phyloP scores from a whole-genome alignment of 2,888 invertebrate species.

The Sphecodes monilicornis region DNA sequence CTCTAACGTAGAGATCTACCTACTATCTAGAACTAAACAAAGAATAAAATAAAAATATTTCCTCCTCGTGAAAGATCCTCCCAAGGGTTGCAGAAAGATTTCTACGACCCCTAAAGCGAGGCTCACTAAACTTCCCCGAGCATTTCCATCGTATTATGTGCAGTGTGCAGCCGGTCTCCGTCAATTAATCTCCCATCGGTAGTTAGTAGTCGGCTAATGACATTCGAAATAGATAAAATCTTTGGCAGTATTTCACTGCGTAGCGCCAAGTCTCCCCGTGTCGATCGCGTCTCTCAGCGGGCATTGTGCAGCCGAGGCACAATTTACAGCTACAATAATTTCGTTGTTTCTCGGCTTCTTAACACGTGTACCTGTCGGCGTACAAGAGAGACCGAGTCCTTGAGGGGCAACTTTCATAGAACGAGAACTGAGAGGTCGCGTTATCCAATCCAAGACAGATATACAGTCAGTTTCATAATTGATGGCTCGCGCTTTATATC shows the following conservation, averaged over 20 bases:
- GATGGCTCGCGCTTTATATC: background rate
- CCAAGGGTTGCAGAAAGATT: background rate
- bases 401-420: conserved; percentile 27
- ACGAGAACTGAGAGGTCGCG: background rate
- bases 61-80: background rate
- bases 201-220: conserved; percentile 10
- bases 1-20: no score
- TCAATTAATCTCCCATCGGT: conserved; percentile 8
- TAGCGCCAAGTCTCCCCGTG: background rate
- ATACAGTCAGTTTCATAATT: background rate
- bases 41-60: background rate
- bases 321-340: conserved; percentile 28
- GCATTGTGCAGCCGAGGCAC: conserved; percentile 9
- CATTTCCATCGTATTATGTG: background rate
- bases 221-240: conserved; percentile 23
- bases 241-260: conserved; percentile 1
- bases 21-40: background rate
- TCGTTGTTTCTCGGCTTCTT: conserved; percentile 18
- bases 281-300: background rate
- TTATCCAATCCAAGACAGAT: background rate
- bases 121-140: background rate
- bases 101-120: background rate
- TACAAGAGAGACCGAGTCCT: conserved; percentile 27
- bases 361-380: conserved; percentile 27
- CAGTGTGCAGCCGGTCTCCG: background rate